phyloP scores from a whole-genome alignment of 2,888 invertebrate genomes.

The Eudasyphora cyanicolor region DNA sequence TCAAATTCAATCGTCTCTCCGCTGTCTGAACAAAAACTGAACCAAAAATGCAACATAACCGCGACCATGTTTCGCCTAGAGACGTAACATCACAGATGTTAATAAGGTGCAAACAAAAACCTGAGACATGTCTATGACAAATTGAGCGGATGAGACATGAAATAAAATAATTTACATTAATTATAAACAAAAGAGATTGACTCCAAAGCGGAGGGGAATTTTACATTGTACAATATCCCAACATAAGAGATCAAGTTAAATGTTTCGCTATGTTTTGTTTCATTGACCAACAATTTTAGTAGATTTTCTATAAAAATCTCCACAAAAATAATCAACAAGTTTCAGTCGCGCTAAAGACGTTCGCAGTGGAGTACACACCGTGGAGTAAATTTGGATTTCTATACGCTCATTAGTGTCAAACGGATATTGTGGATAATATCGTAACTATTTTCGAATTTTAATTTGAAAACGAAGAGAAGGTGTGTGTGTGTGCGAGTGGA shows the following conservation, averaged over 20 bases:
- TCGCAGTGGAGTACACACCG: neutral
- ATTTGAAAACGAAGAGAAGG: neutral
- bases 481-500: neutral
- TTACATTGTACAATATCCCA: neutral
- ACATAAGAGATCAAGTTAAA: too few species aligned
- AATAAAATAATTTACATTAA: constrained; percentile 26
- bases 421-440: neutral
- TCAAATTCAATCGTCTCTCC: neutral
- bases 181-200: neutral
- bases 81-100: neutral
- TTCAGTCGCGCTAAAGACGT: constrained; percentile 1
- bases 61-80: neutral
- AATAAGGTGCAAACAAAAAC: too few species aligned
- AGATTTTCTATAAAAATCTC: neutral
- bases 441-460: neutral
- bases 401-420: neutral
- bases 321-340: neutral
- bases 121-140: constrained; percentile 39
- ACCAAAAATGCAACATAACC: neutral
- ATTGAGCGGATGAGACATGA: constrained; percentile 4
- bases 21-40: neutral
- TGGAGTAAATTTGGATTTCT: neutral
- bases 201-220: neutral
- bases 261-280: too few species aligned
- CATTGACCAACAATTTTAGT: too few species aligned